phyloP scores from a whole-genome alignment of 1,140 invertebrate genomes.

The Procambarus clarkii region DNA sequence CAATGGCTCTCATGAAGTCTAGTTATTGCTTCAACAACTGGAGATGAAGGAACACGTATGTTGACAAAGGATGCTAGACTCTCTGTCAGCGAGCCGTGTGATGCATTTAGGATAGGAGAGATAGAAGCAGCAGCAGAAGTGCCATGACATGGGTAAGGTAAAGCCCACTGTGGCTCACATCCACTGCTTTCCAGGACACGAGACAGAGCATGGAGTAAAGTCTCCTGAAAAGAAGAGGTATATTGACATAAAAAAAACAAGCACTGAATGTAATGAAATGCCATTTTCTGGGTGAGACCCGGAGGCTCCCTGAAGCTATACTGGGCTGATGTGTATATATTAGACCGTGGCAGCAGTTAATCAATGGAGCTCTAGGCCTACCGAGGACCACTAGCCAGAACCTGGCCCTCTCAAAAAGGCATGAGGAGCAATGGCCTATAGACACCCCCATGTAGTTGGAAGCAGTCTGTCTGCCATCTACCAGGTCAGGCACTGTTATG shows the following conservation, averaged over 20 bases:
- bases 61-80: slow-evolving; percentile 59
- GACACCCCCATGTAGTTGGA: too few species aligned
- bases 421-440: too few species aligned
- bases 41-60: slow-evolving; percentile 48
- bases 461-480: too few species aligned
- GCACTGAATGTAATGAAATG: too few species aligned
- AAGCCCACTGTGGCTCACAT: slow-evolving; percentile 36
- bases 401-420: too few species aligned
- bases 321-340: too few species aligned
- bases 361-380: too few species aligned
- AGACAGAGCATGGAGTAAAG: slow-evolving; percentile 30
- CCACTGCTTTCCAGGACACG: slow-evolving; percentile 48
- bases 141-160: slow-evolving; percentile 40
- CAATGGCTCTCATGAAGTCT: slow-evolving; percentile 52
- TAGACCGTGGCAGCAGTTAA: too few species aligned
- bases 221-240: slow-evolving; percentile 8
- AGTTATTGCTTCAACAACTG: slow-evolving; percentile 53
- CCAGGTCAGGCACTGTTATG: background rate
- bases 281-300: too few species aligned
- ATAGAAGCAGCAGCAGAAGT: slow-evolving; percentile 14
- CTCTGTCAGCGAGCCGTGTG: slow-evolving; percentile 47
- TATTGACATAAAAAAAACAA: background rate
- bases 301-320: too few species aligned
- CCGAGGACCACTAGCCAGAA: too few species aligned
- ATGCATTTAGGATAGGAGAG: slow-evolving; percentile 33